phyloP scores from a whole-genome alignment of 2,113 vertebrate species.

The Petrocephalus zakoni region DNA sequence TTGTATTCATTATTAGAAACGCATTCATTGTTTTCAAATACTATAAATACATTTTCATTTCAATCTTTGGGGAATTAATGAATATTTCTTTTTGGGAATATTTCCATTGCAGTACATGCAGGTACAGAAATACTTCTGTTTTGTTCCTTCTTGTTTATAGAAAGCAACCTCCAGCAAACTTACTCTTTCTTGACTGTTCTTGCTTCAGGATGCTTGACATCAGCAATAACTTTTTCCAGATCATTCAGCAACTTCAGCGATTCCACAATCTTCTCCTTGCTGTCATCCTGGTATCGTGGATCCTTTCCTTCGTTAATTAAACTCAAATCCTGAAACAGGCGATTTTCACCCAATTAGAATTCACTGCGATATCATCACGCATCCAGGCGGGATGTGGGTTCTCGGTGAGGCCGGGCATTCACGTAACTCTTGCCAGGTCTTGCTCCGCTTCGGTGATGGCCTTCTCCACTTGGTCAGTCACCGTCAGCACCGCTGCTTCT shows the following conservation, averaged over 20 bases:
- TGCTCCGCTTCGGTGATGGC: conserved; percentile 80
- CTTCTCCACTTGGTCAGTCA: conserved; percentile 91
- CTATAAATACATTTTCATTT: neutral
- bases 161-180: conserved; percentile 40
- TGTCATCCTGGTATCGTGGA: conserved; percentile 68
- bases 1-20: neutral
- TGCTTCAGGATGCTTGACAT: conserved; percentile 85
- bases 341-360: neutral
- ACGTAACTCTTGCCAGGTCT: conserved; percentile 77
- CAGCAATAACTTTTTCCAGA: conserved; percentile 69
- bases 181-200: conserved; percentile 94
- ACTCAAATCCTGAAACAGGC: conserved; percentile 55
- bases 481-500: conserved; percentile 65
- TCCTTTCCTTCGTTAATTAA: conserved; percentile 77
- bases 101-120: neutral
- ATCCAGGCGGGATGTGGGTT: neutral
- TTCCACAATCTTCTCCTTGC: conserved; percentile 68
- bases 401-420: too few relatives aligned
- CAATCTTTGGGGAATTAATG: neutral
- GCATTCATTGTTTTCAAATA: neutral
- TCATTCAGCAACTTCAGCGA: conserved; percentile 72
- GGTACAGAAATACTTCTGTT: neutral
- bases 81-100: neutral
- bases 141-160: neutral
- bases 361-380: neutral